Evolutionary conservation across 2,113 vertebrate genomes (phyloP).

Genomic region (Caranx ignobilis): DNA sequence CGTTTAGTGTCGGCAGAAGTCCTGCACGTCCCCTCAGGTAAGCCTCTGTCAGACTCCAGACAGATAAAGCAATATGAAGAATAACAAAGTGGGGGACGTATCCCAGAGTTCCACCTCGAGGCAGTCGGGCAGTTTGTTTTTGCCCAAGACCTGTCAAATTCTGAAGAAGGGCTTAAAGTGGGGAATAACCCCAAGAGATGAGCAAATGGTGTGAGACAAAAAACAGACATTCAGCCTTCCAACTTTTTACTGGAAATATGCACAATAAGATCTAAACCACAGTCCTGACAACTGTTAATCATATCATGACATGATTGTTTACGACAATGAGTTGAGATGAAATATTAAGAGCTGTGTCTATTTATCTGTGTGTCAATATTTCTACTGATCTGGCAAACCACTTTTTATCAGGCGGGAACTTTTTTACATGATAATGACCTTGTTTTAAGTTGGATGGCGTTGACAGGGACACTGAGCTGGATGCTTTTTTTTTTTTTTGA

Average conservation of each 20-base stretch:
- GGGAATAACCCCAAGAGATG: conserved; percentile 52
- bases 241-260: conserved; percentile 37
- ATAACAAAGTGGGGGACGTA: conserved; percentile 70
- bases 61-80: conserved; percentile 70
- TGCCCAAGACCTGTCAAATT: conserved; percentile 67
- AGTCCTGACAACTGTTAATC: conserved; percentile 12
- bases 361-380: neutral
- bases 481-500: conserved; percentile 34
- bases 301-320: conserved; percentile 13
- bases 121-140: conserved; percentile 62
- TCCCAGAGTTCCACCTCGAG: conserved; percentile 67
- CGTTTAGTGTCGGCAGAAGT: conserved; percentile 57
- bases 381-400: neutral
- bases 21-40: conserved; percentile 74
- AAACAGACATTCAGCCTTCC: conserved; percentile 41
- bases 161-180: conserved; percentile 47
- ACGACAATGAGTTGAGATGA: neutral
- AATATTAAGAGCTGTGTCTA: neutral
- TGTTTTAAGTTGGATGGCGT: conserved; percentile 42
- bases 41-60: conserved; percentile 76
- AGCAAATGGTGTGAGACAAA: conserved; percentile 30
- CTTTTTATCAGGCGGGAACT: conserved; percentile 22
- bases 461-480: conserved; percentile 35
- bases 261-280: conserved; percentile 7
- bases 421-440: conserved; percentile 38